phyloP scores from a whole-genome alignment of 2,113 vertebrate genomes.

The Bothrops jararaca region DNA sequence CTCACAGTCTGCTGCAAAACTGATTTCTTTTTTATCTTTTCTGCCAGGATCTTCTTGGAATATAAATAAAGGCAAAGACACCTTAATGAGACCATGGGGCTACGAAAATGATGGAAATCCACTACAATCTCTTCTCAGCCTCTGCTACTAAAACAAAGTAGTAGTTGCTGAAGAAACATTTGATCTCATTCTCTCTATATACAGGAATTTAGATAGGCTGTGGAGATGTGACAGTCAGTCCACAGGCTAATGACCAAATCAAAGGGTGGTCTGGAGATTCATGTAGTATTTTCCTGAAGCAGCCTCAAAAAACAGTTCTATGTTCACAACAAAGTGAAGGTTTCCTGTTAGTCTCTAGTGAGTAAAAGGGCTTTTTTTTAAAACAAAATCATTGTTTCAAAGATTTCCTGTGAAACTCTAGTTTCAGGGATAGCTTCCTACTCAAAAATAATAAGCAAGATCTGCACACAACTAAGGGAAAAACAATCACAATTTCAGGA shows the following conservation, averaged over 20 bases:
- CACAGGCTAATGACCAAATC: slow-evolving; percentile 35
- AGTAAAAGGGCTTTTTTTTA: neutral
- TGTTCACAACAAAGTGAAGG: neutral
- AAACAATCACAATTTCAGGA: neutral
- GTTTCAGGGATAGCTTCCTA: slow-evolving; percentile 2
- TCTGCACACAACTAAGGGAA: accelerated
- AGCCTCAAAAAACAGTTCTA: neutral
- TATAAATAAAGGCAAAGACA: slow-evolving; percentile 55
- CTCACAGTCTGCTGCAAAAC: slow-evolving; percentile 34
- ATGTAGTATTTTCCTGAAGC: slow-evolving; percentile 1
- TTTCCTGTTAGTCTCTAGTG: neutral
- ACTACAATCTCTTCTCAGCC: slow-evolving; percentile 43
- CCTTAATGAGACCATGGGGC: slow-evolving; percentile 60
- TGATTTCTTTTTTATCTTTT: slow-evolving; percentile 46
- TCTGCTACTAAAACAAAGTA: neutral
- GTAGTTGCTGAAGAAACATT: slow-evolving; percentile 32
- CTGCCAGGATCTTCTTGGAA: slow-evolving; percentile 59
- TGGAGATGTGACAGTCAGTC: slow-evolving; percentile 1
- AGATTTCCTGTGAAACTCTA: neutral
- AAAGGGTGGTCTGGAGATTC: neutral
- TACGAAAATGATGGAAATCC: slow-evolving; percentile 42
- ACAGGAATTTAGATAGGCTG: slow-evolving; percentile 11
- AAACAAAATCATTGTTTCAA: neutral
- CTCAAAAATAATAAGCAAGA: neutral
- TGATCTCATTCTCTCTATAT: neutral